Evolutionary conservation across 37 sponge, comb jelly and placozoan genomes (phyloP).

Genomic region (Mnemiopsis leidyi): DNA sequence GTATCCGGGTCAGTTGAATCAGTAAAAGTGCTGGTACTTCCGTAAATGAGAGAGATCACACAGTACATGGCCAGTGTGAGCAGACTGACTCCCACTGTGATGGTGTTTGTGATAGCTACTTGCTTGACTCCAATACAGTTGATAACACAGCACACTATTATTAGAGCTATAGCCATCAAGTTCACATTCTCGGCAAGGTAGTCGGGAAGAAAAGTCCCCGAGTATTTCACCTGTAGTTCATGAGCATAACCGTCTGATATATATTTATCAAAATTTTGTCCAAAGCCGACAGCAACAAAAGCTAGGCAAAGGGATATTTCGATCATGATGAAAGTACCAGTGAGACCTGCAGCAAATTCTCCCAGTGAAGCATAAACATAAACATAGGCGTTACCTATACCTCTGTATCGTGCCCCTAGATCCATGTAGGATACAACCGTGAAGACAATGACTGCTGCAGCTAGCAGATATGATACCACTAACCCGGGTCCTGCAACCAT

Average conservation of each 20-base stretch:
- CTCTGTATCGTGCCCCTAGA: neutral
- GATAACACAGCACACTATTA: neutral
- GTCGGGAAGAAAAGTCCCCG: neutral
- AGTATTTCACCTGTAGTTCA: neutral
- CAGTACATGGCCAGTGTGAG: slow-evolving; percentile 14
- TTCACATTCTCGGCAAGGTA: slow-evolving; percentile 3
- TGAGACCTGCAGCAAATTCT: neutral
- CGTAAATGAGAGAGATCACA: neutral
- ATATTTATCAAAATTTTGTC: neutral
- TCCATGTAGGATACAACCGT: slow-evolving; percentile 9
- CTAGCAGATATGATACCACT: neutral
- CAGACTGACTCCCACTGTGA: neutral
- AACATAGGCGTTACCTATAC: neutral
- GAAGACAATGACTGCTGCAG: neutral
- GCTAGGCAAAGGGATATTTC: neutral
- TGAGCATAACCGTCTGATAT: neutral
- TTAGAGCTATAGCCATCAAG: neutral
- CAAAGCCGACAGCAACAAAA: neutral
- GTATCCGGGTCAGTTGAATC: neutral
- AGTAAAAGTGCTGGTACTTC: neutral
- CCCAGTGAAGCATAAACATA: neutral
- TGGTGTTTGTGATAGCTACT: neutral
- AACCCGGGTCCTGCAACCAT: neutral
- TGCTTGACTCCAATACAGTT: slow-evolving; percentile 47
- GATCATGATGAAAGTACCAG: neutral